These are phyloP conservation scores for Nannobrachium achirus DNA, from an alignment of 2,113 vertebrate species.

Conservation along the genomic window DNA sequence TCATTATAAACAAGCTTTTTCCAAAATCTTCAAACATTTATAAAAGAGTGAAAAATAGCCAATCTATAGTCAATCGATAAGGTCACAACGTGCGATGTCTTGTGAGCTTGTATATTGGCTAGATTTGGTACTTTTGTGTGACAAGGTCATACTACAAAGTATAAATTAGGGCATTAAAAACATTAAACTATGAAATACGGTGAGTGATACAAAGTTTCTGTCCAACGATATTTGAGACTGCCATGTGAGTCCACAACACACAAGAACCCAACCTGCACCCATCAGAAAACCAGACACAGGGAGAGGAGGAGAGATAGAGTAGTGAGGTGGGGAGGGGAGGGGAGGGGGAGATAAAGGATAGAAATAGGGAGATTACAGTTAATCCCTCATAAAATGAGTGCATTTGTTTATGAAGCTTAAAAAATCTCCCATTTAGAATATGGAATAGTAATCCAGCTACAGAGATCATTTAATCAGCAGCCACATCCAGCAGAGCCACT, in stretches of 20 bases:
- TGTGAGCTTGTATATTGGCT: too few species aligned
- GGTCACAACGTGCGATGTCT: too few species aligned
- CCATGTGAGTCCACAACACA: neutral
- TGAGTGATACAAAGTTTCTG: too few species aligned
- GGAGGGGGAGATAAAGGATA: conserved; percentile 50
- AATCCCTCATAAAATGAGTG: conserved; percentile 81
- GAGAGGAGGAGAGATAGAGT: conserved; percentile 5
- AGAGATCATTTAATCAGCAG: conserved; percentile 80
- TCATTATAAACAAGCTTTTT: too few species aligned
- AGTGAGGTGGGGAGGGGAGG: conserved; percentile 42
- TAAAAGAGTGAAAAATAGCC: too few species aligned
- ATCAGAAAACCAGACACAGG: conserved; percentile 29
- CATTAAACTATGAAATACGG: too few species aligned
- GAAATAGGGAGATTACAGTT: conserved; percentile 82
- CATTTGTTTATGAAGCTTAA: conserved; percentile 85
- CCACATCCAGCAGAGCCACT: conserved; percentile 57
- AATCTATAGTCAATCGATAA: too few species aligned
- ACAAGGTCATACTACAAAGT: too few species aligned
- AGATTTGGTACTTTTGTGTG: too few species aligned
- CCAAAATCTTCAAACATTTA: too few species aligned
- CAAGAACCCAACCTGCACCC: neutral
- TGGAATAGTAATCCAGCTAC: conserved; percentile 80
- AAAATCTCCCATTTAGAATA: conserved; percentile 84
- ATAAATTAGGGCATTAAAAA: too few species aligned
- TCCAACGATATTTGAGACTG: too few species aligned